Evolutionary conservation across 1,140 invertebrate genomes (phyloP).

Genomic region (Cotesia vestalis): DNA sequence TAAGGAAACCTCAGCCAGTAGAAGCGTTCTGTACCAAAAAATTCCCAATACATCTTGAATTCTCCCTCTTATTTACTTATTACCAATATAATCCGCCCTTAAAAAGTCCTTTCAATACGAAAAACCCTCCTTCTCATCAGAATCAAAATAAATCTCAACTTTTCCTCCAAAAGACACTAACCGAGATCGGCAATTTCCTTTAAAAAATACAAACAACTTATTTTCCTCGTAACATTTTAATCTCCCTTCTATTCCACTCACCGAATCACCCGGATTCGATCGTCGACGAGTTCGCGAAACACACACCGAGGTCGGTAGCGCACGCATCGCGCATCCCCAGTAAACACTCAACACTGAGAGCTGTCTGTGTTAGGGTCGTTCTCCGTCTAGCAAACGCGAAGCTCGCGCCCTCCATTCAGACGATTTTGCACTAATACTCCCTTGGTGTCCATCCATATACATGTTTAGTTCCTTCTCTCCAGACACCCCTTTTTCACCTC

Average conservation of each 20-base stretch:
- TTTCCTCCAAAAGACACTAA: too few species aligned
- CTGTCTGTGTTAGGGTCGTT: slow-evolving; percentile 20
- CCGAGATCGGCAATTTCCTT: background rate
- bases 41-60: too few species aligned
- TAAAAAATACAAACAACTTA: background rate
- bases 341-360: slow-evolving; percentile 37
- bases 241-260: slow-evolving; percentile 1
- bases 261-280: slow-evolving; percentile 37
- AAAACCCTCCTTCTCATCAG: too few species aligned
- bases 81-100: too few species aligned
- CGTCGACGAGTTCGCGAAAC: slow-evolving; percentile 30
- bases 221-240: background rate
- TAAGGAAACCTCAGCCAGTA: background rate
- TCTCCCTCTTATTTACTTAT: too few species aligned
- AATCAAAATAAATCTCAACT: background rate
- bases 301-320: slow-evolving; percentile 33
- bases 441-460: background rate
- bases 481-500: too few species aligned
- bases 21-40: background rate
- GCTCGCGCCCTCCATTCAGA: background rate
- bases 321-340: slow-evolving; percentile 35
- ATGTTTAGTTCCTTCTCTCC: too few species aligned
- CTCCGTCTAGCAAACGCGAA: background rate
- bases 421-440: background rate
- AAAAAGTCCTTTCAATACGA: too few species aligned